Percentiles rank a stretch among this genome's conserved stretches.
These are phyloP conservation scores for Prunella fulvescens DNA, from an alignment of 2,113 vertebrate genomes.

Conservation along the genomic window DNA sequence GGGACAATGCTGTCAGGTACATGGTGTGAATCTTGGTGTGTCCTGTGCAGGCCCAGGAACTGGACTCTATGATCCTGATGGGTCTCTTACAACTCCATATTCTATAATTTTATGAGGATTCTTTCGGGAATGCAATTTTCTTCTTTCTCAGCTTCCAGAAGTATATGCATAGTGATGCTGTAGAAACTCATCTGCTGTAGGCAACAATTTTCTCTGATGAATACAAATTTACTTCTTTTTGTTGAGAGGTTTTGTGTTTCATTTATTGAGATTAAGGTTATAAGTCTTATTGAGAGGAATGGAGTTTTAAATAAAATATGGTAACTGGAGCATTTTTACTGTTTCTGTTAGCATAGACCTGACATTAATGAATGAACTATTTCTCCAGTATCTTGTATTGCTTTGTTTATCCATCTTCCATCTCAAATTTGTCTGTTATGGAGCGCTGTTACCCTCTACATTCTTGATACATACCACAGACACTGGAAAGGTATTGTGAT, in stretches of 20 bases:
- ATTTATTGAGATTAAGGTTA: background rate
- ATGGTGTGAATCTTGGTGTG: background rate
- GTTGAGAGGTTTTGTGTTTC: background rate
- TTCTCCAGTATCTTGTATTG: background rate
- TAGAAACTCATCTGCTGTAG: background rate
- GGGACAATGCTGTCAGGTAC: background rate
- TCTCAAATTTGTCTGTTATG: background rate
- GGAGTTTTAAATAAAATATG: background rate
- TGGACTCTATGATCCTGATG: background rate
- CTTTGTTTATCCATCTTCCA: background rate
- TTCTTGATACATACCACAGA: background rate
- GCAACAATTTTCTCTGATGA: background rate
- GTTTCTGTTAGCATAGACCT: background rate
- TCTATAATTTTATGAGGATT: background rate
- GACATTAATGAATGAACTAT: background rate
- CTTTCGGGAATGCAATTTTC: background rate
- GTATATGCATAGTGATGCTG: background rate
- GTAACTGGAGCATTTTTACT: background rate
- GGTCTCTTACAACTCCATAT: background rate
- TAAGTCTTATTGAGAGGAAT: background rate
- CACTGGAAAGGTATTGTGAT: background rate
- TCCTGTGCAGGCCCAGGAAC: background rate
- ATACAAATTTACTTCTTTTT: background rate
- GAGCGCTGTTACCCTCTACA: background rate
- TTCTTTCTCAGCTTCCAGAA: background rate